These are phyloP conservation scores for Erpobdella octoculata DNA, from an alignment of 2,888 invertebrate genomes.

Conservation along the genomic window DNA sequence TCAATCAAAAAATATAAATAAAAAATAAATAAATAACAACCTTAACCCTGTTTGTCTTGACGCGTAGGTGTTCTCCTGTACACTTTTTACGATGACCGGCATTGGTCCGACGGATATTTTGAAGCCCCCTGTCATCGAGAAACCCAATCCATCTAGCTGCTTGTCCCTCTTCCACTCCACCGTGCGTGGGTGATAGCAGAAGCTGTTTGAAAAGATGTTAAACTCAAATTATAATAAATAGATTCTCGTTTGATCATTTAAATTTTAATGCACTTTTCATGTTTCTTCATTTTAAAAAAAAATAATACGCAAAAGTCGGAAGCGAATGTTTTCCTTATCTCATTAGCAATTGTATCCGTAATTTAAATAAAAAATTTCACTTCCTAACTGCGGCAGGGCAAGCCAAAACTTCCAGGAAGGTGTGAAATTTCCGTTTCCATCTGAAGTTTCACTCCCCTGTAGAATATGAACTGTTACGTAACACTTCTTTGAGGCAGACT, in stretches of 20 bases:
- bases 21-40: neutral
- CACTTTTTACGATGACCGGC: constrained; percentile 54
- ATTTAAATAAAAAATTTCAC: neutral
- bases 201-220: too few relatives aligned
- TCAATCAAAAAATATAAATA: neutral
- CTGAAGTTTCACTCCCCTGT: constrained; percentile 50
- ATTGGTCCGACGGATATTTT: constrained; percentile 52
- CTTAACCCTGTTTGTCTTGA: neutral
- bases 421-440: constrained; percentile 51
- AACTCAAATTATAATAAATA: too few relatives aligned
- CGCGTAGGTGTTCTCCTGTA: constrained; percentile 39
- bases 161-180: constrained; percentile 50
- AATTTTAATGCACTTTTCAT: too few relatives aligned
- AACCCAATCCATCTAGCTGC: constrained; percentile 49
- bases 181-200: constrained; percentile 51
- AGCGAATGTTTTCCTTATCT: too few relatives aligned
- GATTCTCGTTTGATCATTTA: too few relatives aligned
- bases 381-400: constrained; percentile 50
- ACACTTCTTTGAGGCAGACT: constrained; percentile 48
- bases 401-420: constrained; percentile 56
- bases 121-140: constrained; percentile 54
- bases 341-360: too few relatives aligned
- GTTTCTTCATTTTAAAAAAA: too few relatives aligned
- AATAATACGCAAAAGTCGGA: too few relatives aligned
- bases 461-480: constrained; percentile 51